phyloP scores from a whole-genome alignment of 1,140 invertebrate genomes.

The Chrysoperla carnea region DNA sequence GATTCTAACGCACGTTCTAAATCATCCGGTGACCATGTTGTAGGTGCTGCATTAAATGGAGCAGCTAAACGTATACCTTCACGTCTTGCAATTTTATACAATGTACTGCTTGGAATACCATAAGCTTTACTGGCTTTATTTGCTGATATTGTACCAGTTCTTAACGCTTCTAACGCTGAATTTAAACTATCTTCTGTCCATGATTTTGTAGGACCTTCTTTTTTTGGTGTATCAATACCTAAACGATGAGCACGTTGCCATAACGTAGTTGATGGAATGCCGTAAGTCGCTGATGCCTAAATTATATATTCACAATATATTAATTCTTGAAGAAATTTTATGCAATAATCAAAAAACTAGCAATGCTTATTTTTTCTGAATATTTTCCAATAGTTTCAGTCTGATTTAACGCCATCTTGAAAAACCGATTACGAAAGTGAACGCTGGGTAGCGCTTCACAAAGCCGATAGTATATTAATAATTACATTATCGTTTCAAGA shows the following conservation, averaged over 20 bases:
- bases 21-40: constrained; percentile 71
- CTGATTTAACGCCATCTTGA: too few species aligned
- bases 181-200: constrained; percentile 75
- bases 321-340: too few species aligned
- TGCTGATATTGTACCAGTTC: constrained; percentile 68
- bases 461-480: too few species aligned
- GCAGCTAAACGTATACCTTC: constrained; percentile 74
- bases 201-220: constrained; percentile 67
- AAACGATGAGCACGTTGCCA: constrained; percentile 75
- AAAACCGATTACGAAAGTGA: too few species aligned
- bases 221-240: constrained; percentile 78
- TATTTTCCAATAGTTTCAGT: too few species aligned
- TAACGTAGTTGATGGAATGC: constrained; percentile 74
- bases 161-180: constrained; percentile 57
- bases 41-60: constrained; percentile 77
- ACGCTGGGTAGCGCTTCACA: too few species aligned
- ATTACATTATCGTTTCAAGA: too few species aligned
- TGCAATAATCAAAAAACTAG: too few species aligned
- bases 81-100: constrained; percentile 76
- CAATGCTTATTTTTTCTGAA: too few species aligned
- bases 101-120: constrained; percentile 71
- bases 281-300: constrained; percentile 55
- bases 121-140: constrained; percentile 86
- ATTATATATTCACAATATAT: constrained; percentile 2
- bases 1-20: constrained; percentile 65